Evolutionary conservation across 53 echinoderm and acorn worm genomes (phyloP).

Genomic region (Paracentrotus lividus): DNA sequence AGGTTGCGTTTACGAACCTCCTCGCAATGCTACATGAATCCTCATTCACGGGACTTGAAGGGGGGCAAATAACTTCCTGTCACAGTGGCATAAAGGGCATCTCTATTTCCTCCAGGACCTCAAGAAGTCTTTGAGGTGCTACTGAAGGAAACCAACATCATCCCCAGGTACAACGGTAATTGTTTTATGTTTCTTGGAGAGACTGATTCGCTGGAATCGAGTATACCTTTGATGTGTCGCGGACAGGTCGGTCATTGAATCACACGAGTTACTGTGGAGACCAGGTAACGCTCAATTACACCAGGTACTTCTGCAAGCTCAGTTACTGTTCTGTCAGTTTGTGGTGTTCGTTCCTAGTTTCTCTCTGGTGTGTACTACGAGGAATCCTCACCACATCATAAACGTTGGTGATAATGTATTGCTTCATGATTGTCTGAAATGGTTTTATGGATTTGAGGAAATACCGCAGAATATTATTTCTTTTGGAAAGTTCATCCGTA

Average conservation of each 20-base stretch:
- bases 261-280: not conserved
- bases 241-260: not conserved
- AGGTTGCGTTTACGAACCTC: not conserved
- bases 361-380: not conserved
- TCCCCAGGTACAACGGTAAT: not conserved
- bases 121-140: not conserved
- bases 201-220: not conserved
- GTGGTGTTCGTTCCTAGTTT: too few species aligned
- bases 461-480: not conserved
- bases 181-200: not conserved
- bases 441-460: slow-evolving; percentile 26
- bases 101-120: not conserved
- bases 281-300: not conserved
- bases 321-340: not conserved
- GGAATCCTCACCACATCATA: not conserved
- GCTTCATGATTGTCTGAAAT: not conserved
- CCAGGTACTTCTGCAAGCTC: not conserved
- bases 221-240: too few species aligned
- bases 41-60: not conserved
- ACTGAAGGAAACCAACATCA: not conserved
- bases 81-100: slow-evolving; percentile 8
- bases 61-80: slow-evolving; percentile 31
- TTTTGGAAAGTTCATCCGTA: not conserved
- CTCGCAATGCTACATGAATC: not conserved
- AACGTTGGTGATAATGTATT: not conserved